Conservation (phyloP, 2,888 invertebrate species). For the Corbicula japonica region DNA sequence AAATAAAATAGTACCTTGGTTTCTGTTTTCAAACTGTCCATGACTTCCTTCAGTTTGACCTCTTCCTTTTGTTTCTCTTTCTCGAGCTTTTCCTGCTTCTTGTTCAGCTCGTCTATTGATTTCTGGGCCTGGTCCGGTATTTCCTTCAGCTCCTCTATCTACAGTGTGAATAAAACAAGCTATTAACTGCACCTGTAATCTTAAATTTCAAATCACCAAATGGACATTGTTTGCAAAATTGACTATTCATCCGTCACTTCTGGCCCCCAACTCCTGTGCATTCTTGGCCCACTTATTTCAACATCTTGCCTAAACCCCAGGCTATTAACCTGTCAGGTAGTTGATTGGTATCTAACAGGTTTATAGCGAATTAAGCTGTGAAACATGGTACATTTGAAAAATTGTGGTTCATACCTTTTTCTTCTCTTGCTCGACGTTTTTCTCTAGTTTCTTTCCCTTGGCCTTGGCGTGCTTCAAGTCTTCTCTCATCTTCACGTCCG, state of each 20-base stretch:
- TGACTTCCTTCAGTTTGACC: conserved; percentile 87
- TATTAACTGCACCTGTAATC: background rate
- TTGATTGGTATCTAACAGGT: no score
- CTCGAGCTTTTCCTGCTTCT: conserved; percentile 89
- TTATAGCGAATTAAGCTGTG: background rate
- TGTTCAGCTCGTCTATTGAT: conserved; percentile 89
- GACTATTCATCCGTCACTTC: no score
- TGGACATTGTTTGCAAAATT: no score
- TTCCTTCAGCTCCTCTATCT: conserved; percentile 90
- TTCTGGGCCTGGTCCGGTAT: conserved; percentile 92
- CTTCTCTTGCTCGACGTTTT: conserved; percentile 88
- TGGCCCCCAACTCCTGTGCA: no score
- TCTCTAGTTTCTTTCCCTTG: conserved; percentile 92
- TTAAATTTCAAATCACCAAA: background rate
- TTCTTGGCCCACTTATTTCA: no score
- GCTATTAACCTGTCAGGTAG: no score
- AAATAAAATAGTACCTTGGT: conserved; percentile 87
- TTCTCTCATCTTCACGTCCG: conserved; percentile 88
- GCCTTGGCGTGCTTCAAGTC: conserved; percentile 89
- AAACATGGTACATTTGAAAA: background rate
- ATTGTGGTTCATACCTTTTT: conserved; percentile 82
- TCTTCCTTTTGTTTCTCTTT: conserved; percentile 88
- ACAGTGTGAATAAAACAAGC: background rate
- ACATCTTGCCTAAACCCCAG: no score
- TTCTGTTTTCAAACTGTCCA: conserved; percentile 90